Conservation (phyloP, 1,140 invertebrate species). For the Helicoverpa zea region DNA sequence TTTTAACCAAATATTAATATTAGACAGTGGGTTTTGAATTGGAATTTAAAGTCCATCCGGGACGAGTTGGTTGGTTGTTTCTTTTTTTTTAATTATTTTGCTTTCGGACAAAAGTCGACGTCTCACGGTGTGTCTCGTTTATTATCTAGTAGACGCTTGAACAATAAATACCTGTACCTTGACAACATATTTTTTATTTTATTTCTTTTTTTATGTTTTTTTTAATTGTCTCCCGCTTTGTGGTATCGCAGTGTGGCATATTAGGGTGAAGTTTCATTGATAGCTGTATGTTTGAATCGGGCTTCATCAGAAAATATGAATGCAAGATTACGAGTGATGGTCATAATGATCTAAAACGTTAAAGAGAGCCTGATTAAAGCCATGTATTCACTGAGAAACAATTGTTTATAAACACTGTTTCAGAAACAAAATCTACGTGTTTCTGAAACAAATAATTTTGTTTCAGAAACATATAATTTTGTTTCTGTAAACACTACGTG, state of each 20-base stretch:
- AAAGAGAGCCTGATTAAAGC: background rate
- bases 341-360: background rate
- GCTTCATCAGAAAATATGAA: no score
- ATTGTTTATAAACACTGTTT: no score
- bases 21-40: conserved; percentile 77
- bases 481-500: no score
- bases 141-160: conserved; percentile 83
- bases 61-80: conserved; percentile 74
- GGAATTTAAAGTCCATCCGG: conserved; percentile 70
- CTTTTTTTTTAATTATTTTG: conserved; percentile 73
- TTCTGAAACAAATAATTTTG: no score
- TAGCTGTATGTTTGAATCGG: background rate
- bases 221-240: conserved; percentile 28
- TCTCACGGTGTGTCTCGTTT: conserved; percentile 75
- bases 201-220: conserved; percentile 27
- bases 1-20: conserved; percentile 77
- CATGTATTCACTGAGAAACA: no score
- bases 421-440: no score
- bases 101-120: conserved; percentile 75
- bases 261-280: background rate
- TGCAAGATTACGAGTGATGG: no score
- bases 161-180: conserved; percentile 84
- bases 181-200: conserved; percentile 69
- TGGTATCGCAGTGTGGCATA: conserved; percentile 14
- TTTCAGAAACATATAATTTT: no score